Percentiles rank a stretch among this genome's conserved stretches.
Evolutionary conservation across 2,888 invertebrate genomes (phyloP).

Genomic region (Sympetrum striolatum): DNA sequence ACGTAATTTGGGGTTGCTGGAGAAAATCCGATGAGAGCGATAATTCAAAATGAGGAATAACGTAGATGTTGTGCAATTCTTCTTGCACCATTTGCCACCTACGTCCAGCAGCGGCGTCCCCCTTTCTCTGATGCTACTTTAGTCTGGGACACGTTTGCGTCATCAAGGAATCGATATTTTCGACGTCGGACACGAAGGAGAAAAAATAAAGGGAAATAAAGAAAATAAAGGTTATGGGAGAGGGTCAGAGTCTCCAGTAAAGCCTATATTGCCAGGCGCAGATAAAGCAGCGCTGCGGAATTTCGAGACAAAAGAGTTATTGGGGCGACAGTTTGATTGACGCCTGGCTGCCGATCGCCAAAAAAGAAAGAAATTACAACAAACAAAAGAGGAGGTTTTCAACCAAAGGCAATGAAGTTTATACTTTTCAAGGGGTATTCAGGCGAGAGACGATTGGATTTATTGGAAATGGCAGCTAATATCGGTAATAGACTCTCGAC

Average conservation of each 20-base stretch:
- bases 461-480: not conserved
- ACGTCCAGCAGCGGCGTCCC: no score
- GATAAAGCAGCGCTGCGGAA: not conserved
- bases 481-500: no score
- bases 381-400: not conserved
- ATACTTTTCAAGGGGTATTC: not conserved
- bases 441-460: not conserved
- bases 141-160: not conserved
- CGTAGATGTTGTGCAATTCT: no score
- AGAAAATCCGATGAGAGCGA: no score
- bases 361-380: not conserved
- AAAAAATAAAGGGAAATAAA: not conserved
- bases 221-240: not conserved
- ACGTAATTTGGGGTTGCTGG: no score
- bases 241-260: not conserved
- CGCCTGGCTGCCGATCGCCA: not conserved
- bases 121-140: not conserved
- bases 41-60: no score
- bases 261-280: not conserved
- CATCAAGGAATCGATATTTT: not conserved
- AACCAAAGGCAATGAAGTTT: not conserved
- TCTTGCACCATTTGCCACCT: no score
- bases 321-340: not conserved
- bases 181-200: not conserved
- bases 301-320: not conserved